Conservation (phyloP, 2,113 vertebrate genomes). For the Muntiacus reevesi region DNA sequence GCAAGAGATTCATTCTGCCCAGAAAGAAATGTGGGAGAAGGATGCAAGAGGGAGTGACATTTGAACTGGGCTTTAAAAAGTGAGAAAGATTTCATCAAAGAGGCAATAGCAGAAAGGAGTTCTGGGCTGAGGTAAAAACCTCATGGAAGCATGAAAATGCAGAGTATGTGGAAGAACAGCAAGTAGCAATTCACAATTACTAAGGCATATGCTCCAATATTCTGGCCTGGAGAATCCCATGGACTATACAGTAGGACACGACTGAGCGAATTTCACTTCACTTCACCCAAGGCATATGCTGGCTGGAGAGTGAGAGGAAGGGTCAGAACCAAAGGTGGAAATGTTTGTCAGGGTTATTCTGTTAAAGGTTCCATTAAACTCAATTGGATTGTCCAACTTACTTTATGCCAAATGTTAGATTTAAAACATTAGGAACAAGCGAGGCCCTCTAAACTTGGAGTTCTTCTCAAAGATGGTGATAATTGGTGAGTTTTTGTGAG, state of each 20-base stretch:
- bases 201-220: not conserved
- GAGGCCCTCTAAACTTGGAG: constrained; percentile 9
- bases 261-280: not conserved
- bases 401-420: not conserved
- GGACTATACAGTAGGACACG: not conserved
- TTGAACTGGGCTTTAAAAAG: not conserved
- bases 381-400: not conserved
- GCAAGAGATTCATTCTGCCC: not conserved
- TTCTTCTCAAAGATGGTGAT: constrained; percentile 29
- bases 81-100: not conserved
- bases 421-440: not conserved
- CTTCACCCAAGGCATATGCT: not conserved
- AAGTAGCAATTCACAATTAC: not conserved
- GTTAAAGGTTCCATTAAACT: not conserved
- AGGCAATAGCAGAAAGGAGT: not conserved
- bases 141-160: not conserved
- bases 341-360: not conserved
- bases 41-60: not conserved
- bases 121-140: not conserved
- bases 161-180: not conserved
- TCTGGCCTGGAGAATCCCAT: not conserved
- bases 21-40: not conserved
- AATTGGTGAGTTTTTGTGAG: constrained; percentile 20
- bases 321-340: not conserved
- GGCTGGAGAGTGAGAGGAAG: not conserved